phyloP scores from a whole-genome alignment of 2,113 vertebrate species.

The human region GRCh38 chr19:39975501-39976000 shows the following conservation, averaged over 20 bases:
- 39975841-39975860: background rate
- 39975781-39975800: background rate
- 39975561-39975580: background rate
- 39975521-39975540: background rate
- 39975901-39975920: background rate
- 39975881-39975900: background rate
- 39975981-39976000: no score
- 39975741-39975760: background rate
- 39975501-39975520: background rate
- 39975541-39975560: background rate
- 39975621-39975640: background rate
- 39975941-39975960: background rate
- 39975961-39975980: background rate
- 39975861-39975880: background rate
- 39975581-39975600: background rate
- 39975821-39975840: background rate
- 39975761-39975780: background rate
- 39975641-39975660: background rate
- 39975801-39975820: background rate
- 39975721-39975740: background rate
- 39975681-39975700: background rate
- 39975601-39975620: background rate
- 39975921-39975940: background rate
- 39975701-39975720: background rate
- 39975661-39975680: background rate